Percentiles rank a stretch among this genome's conserved stretches.
Evolutionary conservation across 2,113 vertebrate genomes (phyloP).

Genomic region (Ptilonorhynchus violaceus): DNA sequence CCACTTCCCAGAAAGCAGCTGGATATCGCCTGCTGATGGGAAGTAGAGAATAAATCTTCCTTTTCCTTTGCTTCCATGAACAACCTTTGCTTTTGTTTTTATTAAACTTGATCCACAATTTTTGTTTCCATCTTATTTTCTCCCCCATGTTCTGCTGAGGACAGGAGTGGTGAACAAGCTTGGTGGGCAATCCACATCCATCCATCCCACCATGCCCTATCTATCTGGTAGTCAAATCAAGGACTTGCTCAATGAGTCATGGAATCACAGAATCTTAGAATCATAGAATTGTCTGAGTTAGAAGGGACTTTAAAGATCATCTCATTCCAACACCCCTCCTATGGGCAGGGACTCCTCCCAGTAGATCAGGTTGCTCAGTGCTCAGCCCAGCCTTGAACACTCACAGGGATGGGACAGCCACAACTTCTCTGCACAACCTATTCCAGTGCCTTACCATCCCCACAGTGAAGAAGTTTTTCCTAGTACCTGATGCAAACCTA

Average conservation of each 20-base stretch:
- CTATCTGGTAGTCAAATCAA: not conserved
- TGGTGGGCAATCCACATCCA: not conserved
- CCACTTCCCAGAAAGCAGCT: not conserved
- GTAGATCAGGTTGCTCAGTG: not conserved
- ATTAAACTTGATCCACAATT: not conserved
- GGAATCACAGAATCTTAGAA: not conserved
- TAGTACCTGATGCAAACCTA: not conserved
- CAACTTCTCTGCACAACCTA: not conserved
- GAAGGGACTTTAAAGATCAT: not conserved
- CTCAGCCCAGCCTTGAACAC: not conserved
- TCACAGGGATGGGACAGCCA: not conserved
- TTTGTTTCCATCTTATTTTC: not conserved
- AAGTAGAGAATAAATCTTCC: not conserved
- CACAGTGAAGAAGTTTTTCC: not conserved
- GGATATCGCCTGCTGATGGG: not conserved
- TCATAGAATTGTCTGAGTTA: not conserved
- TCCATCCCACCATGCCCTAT: not conserved
- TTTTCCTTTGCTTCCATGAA: not conserved
- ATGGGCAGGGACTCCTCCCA: too few species aligned
- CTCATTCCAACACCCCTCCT: not conserved
- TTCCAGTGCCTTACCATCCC: not conserved
- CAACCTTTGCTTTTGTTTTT: not conserved
- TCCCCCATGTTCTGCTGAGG: accelerated
- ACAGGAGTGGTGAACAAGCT: not conserved
- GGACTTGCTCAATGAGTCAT: not conserved